These are phyloP conservation scores for Pogonophryne albipinna DNA, from an alignment of 2,797 vertebrate species.

Conservation along the genomic window DNA sequence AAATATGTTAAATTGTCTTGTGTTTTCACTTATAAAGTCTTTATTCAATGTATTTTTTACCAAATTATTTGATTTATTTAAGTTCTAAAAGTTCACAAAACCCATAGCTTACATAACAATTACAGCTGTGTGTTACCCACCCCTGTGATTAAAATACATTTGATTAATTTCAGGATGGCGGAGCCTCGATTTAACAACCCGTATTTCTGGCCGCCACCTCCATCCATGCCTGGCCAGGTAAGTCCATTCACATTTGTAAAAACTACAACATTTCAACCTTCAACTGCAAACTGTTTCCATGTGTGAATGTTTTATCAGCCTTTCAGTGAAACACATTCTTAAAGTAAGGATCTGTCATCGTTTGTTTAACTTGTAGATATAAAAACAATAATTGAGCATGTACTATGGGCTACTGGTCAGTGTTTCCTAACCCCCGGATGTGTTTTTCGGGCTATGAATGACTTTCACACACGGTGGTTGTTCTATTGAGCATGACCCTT, in stretches of 20 bases:
- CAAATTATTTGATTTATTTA: slow-evolving; percentile 1
- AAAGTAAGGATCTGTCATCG: not conserved
- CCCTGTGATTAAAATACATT: slow-evolving; percentile 10
- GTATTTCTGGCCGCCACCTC: slow-evolving; percentile 98
- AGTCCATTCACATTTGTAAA: slow-evolving; percentile 60
- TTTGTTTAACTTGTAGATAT: not conserved
- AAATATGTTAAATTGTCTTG: not conserved
- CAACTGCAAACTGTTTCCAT: slow-evolving; percentile 56
- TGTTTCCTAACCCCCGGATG: slow-evolving; percentile 25
- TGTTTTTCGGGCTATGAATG: slow-evolving; percentile 53
- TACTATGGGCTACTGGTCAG: slow-evolving; percentile 17
- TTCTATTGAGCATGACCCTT: slow-evolving; percentile 83
- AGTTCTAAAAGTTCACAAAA: not conserved
- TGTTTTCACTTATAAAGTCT: not conserved
- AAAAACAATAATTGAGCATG: not conserved
- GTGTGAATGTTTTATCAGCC: slow-evolving; percentile 73
- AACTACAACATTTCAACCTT: slow-evolving; percentile 28
- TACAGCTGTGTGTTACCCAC: not conserved
- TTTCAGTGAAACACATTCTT: not conserved
- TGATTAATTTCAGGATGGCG: slow-evolving; percentile 91
- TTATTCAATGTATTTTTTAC: not conserved
- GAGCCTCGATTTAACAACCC: slow-evolving; percentile 99
- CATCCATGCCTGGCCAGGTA: slow-evolving; percentile 98
- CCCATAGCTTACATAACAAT: not conserved
- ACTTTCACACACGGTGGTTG: slow-evolving; percentile 73